A percentile compares a stretch with the other conserved stretches of the same genome.
These are phyloP conservation scores for Criorhina ranunculi DNA, from an alignment of 2,888 invertebrate species.

Conservation along the genomic window DNA sequence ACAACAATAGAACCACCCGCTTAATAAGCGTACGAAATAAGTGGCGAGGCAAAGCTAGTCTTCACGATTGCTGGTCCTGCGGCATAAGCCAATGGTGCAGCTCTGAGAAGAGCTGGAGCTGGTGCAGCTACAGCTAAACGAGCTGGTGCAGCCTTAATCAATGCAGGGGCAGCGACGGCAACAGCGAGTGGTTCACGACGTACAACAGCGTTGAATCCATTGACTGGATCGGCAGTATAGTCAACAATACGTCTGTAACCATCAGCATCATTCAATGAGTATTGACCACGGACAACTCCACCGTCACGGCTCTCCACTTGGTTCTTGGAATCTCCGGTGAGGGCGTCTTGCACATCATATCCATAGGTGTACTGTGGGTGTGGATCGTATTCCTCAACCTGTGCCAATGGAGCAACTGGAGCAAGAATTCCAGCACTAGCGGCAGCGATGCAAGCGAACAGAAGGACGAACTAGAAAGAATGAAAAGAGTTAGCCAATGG, in stretches of 20 bases:
- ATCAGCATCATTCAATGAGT: slow-evolving; percentile 84
- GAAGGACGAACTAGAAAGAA: slow-evolving; percentile 80
- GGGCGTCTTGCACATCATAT: slow-evolving; percentile 84
- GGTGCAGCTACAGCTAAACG: slow-evolving; percentile 74
- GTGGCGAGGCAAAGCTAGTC: slow-evolving; percentile 82
- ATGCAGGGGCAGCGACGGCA: slow-evolving; percentile 79
- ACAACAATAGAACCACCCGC: background rate
- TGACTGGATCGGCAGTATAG: slow-evolving; percentile 84
- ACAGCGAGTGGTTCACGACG: slow-evolving; percentile 83
- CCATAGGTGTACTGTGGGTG: slow-evolving; percentile 84
- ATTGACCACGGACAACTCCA: slow-evolving; percentile 84
- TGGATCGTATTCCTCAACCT: slow-evolving; percentile 83
- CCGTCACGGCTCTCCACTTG: slow-evolving; percentile 84
- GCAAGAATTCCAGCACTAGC: slow-evolving; percentile 82
- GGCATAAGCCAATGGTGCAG: slow-evolving; percentile 66
- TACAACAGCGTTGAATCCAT: slow-evolving; percentile 84
- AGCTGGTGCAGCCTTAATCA: slow-evolving; percentile 46
- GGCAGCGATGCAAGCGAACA: slow-evolving; percentile 82
- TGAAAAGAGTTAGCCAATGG: slow-evolving; percentile 3
- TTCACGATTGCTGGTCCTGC: slow-evolving; percentile 77
- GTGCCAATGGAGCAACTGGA: slow-evolving; percentile 79
- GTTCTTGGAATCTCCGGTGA: slow-evolving; percentile 84
- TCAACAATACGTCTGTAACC: slow-evolving; percentile 84
- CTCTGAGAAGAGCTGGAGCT: slow-evolving; percentile 77
- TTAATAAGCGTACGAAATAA: slow-evolving; percentile 83